phyloP scores from a whole-genome alignment of 1,140 invertebrate genomes.

The Nephotettix cincticeps region DNA sequence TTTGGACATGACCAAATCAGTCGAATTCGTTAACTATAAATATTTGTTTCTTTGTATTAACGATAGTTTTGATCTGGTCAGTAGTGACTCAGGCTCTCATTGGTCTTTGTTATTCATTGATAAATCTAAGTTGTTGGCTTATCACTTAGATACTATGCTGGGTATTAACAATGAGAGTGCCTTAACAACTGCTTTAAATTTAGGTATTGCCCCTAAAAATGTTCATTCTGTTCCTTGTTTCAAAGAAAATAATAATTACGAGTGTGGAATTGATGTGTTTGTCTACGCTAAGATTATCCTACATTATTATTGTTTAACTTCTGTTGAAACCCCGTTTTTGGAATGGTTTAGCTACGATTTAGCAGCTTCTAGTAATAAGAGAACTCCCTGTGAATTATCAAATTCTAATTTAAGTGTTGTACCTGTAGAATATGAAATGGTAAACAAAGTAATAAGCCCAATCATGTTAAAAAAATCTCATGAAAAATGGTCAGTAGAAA shows the following conservation, averaged over 20 bases:
- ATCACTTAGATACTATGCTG: background rate
- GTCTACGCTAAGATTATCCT: background rate
- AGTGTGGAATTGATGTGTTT: background rate
- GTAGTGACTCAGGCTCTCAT: background rate
- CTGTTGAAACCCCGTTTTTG: too few relatives aligned
- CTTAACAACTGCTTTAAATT: background rate
- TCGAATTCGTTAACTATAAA: background rate
- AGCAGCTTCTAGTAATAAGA: too few relatives aligned
- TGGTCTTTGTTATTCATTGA: background rate
- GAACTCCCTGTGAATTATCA: too few relatives aligned
- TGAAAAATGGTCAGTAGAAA: too few relatives aligned
- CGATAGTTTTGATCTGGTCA: background rate
- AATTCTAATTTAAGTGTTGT: too few relatives aligned
- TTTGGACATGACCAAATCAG: too few relatives aligned
- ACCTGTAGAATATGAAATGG: too few relatives aligned
- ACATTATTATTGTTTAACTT: too few relatives aligned
- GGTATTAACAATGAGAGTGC: background rate
- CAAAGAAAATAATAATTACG: background rate
- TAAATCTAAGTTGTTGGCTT: background rate
- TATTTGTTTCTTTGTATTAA: background rate
- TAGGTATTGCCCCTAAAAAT: background rate
- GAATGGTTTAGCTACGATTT: too few relatives aligned
- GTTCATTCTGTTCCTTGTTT: background rate
- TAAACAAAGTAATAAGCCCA: too few relatives aligned
- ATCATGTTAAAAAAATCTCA: too few relatives aligned